Conservation (phyloP, 1,140 invertebrate genomes). For the Pteromalus puparum region DNA sequence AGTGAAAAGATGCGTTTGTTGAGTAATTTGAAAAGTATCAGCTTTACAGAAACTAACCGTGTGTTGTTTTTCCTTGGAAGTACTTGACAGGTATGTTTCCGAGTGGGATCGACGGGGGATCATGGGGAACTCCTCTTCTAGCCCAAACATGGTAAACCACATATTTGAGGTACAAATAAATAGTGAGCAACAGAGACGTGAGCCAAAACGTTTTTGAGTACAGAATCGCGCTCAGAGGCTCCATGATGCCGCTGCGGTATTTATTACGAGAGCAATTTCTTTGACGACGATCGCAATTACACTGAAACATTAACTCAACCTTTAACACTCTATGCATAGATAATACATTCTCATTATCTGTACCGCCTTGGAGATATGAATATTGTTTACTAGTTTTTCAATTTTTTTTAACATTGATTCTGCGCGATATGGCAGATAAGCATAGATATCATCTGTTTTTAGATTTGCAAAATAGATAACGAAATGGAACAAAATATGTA, state of each 20-base stretch:
- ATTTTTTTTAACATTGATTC: no score
- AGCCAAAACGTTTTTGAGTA: not conserved
- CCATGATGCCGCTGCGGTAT: no score
- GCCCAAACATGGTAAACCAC: conserved; percentile 61
- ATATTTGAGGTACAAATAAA: conserved; percentile 58
- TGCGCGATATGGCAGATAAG: no score
- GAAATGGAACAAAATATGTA: no score
- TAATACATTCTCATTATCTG: no score
- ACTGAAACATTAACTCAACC: not conserved
- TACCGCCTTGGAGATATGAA: no score
- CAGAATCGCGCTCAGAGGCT: not conserved
- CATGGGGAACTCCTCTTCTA: conserved; percentile 56
- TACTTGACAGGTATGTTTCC: conserved; percentile 72
- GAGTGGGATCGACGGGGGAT: conserved; percentile 68
- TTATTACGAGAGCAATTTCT: no score
- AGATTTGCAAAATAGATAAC: no score
- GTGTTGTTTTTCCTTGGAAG: conserved; percentile 53
- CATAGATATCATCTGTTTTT: no score
- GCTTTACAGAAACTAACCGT: not conserved
- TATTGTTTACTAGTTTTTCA: no score
- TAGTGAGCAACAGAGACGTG: not conserved
- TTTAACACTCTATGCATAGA: no score
- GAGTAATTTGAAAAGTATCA: not conserved
- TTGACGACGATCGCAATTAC: no score
- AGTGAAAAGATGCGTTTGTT: not conserved